phyloP scores from a whole-genome alignment of 1,140 invertebrate genomes.

The Chymomyza costata region DNA sequence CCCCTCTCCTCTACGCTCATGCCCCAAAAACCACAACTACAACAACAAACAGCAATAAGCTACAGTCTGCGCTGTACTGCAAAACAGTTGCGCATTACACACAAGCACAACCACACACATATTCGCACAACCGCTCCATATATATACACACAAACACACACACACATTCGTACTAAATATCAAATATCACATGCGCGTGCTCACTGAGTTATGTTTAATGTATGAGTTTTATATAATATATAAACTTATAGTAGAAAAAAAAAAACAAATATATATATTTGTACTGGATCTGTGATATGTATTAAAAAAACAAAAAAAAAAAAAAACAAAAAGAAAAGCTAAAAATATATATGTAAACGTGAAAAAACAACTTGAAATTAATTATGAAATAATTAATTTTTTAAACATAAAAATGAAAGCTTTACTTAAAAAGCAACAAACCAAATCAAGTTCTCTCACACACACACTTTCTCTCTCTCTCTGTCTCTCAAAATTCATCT shows the following conservation, averaged over 20 bases:
- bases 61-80: too few species aligned
- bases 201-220: conserved; percentile 63
- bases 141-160: conserved; percentile 18
- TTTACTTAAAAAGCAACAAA: conserved; percentile 49
- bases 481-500: too few species aligned
- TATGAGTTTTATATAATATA: conserved; percentile 58
- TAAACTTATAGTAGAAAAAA: conserved; percentile 53
- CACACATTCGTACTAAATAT: conserved; percentile 50
- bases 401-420: conserved; percentile 50
- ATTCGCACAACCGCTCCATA: conserved; percentile 5
- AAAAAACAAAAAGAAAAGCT: conserved; percentile 28
- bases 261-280: conserved; percentile 52
- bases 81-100: too few species aligned
- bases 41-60: conserved; percentile 25
- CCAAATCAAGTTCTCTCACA: conserved; percentile 21
- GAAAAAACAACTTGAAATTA: conserved; percentile 54
- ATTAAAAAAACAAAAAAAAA: conserved; percentile 59
- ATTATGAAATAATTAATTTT: conserved; percentile 70
- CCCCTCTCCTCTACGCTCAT: conserved; percentile 20
- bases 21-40: conserved; percentile 13
- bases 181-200: conserved; percentile 49
- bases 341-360: conserved; percentile 39
- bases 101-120: conserved; percentile 1
- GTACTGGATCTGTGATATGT: conserved; percentile 75
- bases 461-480: conserved; percentile 23